Conservation (phyloP, 2,797 vertebrate genomes). For the Salmo trutta region DNA sequence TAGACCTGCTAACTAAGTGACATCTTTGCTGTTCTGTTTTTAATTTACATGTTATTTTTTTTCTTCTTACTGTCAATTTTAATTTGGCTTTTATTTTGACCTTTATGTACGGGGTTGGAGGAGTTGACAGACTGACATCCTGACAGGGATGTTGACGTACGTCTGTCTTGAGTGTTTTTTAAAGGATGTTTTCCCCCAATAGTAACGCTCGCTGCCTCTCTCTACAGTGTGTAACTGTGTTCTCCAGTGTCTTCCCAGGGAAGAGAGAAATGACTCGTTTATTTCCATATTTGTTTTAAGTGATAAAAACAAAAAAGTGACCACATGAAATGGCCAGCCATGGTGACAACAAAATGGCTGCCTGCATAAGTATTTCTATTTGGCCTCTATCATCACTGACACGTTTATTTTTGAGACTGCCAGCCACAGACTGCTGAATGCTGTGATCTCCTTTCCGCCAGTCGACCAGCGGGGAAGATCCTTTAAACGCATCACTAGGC, state of each 20-base stretch:
- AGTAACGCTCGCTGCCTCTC: slow-evolving; percentile 51
- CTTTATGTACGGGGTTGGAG: slow-evolving; percentile 70
- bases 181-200: slow-evolving; percentile 71
- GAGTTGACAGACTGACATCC: slow-evolving; percentile 80
- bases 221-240: slow-evolving; percentile 61
- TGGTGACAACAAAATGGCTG: slow-evolving; percentile 68
- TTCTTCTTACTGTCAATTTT: slow-evolving; percentile 62
- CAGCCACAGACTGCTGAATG: slow-evolving; percentile 82
- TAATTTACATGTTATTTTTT: slow-evolving; percentile 58
- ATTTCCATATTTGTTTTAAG: slow-evolving; percentile 78
- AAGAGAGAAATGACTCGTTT: slow-evolving; percentile 69
- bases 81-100: slow-evolving; percentile 56
- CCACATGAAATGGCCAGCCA: slow-evolving; percentile 60
- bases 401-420: slow-evolving; percentile 82
- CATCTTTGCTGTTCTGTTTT: slow-evolving; percentile 47
- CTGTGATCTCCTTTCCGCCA: slow-evolving; percentile 24
- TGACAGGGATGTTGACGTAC: slow-evolving; percentile 72
- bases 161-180: slow-evolving; percentile 74
- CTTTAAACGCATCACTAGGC: slow-evolving; percentile 82
- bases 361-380: slow-evolving; percentile 79
- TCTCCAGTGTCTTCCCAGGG: slow-evolving; percentile 58
- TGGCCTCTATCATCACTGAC: slow-evolving; percentile 70
- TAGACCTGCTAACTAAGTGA: slow-evolving; percentile 76
- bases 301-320: slow-evolving; percentile 68
- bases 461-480: slow-evolving; percentile 22